Evolutionary conservation across 2,888 invertebrate genomes (phyloP), one percentile per base, ranked within the genome.

Genomic region (Eristalis pertinax): DNA sequence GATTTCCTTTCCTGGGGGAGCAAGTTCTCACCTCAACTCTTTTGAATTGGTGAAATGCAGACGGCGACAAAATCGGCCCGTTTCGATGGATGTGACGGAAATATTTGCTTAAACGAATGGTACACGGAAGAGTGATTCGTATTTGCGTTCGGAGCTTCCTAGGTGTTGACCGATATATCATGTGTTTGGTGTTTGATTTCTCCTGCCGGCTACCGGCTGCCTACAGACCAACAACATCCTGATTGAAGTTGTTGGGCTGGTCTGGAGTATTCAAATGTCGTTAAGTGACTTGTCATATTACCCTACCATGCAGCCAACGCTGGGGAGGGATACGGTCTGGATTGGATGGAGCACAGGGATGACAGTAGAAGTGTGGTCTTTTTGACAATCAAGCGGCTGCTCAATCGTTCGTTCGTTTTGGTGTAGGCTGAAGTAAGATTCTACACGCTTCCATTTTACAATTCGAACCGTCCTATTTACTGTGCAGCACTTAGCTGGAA

Each of bases 1-100:
- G n/a, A 26, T 60, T 60, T 60, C 60, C 60, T 60, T n/a, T n/a
- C n/a, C n/a, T n/a, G 60, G 60, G 60, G 32, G n/a, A 26, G n/a
- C 60, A 29, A 19, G 60, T 29, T 26, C 26, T 26, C 50, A 19
- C 50, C 50, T 50, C 50, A 50, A 50, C 50, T 50, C 50, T 19
- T 43, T 43, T n/a, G 43, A 43, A n/a, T 43, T 15, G n/a, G n/a
- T n/a, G n/a, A n/a, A 7, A 15, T 5, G 50, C 19, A 19, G 19
- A 8, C 1, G 50, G 50, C 19, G 50, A 50, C 11, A 50, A 19
- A 50, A 50, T 50, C 5, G 19, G 50, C 19, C 50, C 19, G 8
- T n/a, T 5, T 4, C 1, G n/a, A 19, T 50, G 50, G 50, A n/a
- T 19, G 19, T 50, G 50, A 50, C 50, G 50, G 50, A 50, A 50